These are phyloP conservation scores for Pelecanoides urinatrix DNA, from an alignment of 2,113 vertebrate species.

Conservation along the genomic window DNA sequence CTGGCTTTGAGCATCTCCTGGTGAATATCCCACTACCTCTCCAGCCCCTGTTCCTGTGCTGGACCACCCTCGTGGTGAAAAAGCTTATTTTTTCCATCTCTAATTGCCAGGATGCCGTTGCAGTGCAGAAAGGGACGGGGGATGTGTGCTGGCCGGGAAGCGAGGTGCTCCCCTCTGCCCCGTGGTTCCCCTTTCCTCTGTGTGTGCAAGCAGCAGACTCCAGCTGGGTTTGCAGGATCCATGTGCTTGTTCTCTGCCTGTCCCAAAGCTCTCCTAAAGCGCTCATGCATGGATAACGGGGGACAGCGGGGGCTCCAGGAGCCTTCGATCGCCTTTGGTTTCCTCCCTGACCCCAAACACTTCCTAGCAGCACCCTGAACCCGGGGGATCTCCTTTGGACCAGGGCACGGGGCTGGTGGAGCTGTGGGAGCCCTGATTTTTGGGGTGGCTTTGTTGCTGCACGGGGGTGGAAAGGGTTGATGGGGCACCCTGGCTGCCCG, in stretches of 20 bases:
- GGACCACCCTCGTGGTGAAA: not conserved
- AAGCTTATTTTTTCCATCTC: not conserved
- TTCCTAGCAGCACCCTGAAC: not conserved
- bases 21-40: not conserved
- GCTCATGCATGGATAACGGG: not conserved
- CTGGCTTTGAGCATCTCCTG: not conserved
- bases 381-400: not conserved
- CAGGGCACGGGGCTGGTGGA: not conserved
- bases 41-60: not conserved
- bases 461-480: not conserved
- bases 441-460: not conserved
- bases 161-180: not conserved
- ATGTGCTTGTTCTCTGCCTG: not conserved
- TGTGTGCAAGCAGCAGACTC: not conserved
- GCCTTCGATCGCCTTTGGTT: not conserved
- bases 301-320: not conserved
- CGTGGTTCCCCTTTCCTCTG: not conserved
- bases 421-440: not conserved
- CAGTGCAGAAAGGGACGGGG: not conserved
- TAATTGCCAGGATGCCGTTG: not conserved
- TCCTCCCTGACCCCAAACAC: not conserved
- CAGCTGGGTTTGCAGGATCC: not conserved
- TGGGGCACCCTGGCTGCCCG: not conserved
- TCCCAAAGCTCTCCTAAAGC: not conserved
- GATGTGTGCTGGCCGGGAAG: accelerated